phyloP scores from a whole-genome alignment of 2,797 vertebrate species.

The Oryzias dopingdopingensis region DNA sequence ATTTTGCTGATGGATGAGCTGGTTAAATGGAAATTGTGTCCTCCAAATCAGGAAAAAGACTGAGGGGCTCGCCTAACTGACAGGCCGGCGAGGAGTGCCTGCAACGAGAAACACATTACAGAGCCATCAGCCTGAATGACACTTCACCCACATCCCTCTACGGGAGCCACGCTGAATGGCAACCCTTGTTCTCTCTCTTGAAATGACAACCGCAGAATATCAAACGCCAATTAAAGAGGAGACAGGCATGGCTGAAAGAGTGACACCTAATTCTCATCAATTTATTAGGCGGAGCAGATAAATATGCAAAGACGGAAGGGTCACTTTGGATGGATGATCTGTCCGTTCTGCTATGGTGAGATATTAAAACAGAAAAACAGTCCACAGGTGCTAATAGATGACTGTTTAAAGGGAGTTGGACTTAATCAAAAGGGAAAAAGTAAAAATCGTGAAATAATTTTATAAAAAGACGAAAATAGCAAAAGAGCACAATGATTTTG shows the following conservation, averaged over 20 bases:
- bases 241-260: conserved; percentile 63
- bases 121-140: conserved; percentile 73
- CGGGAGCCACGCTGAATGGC: conserved; percentile 58
- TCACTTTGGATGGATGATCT: conserved; percentile 57
- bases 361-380: conserved; percentile 33
- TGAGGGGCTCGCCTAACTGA: conserved; percentile 60
- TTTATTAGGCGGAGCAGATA: conserved; percentile 34
- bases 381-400: conserved; percentile 19
- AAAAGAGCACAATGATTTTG: no score
- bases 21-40: conserved; percentile 63
- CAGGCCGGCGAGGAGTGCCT: conserved; percentile 57
- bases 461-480: no score
- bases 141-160: conserved; percentile 38
- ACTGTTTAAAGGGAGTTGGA: neutral
- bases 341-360: conserved; percentile 26
- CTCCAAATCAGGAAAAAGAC: conserved; percentile 48
- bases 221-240: conserved; percentile 75
- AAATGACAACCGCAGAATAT: conserved; percentile 77
- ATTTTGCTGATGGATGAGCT: conserved; percentile 51
- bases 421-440: conserved; percentile 49
- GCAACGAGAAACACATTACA: conserved; percentile 71
- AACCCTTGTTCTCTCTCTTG: conserved; percentile 62
- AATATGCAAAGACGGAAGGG: conserved; percentile 19
- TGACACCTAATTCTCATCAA: conserved; percentile 75
- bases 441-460: neutral